Conservation (phyloP, 2,797 vertebrate genomes). For the Pseudochirops corinnae region DNA sequence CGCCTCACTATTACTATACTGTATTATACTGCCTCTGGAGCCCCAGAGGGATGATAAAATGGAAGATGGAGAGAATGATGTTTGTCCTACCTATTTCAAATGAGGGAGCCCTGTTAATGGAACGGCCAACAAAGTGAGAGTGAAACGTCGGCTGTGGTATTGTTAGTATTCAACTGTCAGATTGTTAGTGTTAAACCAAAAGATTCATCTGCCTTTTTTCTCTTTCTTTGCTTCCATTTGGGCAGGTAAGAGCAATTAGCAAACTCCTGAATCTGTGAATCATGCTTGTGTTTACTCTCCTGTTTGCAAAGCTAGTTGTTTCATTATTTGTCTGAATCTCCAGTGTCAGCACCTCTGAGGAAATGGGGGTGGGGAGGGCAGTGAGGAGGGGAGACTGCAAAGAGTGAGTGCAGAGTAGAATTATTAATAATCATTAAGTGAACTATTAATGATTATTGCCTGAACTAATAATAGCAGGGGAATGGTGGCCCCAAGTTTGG, state of each 20-base stretch:
- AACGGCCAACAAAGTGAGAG: neutral
- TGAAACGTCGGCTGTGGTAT: no score
- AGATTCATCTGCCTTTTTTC: constrained; percentile 16
- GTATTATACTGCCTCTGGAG: neutral
- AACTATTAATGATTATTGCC: no score
- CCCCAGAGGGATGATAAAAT: neutral
- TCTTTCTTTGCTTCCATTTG: constrained; percentile 48
- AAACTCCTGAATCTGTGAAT: constrained; percentile 27
- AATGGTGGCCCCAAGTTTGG: neutral
- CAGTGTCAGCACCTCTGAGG: neutral
- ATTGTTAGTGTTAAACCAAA: constrained; percentile 9
- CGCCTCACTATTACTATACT: neutral
- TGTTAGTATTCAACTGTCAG: neutral
- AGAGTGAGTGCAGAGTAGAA: accelerated
- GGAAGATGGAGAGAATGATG: neutral
- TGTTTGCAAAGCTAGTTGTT: constrained; percentile 43
- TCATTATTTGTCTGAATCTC: constrained; percentile 38
- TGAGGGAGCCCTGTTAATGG: neutral
- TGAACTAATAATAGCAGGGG: neutral
- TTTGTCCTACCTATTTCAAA: neutral
- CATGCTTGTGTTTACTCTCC: constrained; percentile 50
- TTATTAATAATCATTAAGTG: neutral
- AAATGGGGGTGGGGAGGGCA: neutral
- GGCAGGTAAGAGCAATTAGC: constrained; percentile 53
- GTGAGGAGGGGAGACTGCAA: accelerated